Evolutionary conservation across 2,888 invertebrate genomes (phyloP), one percentile per base, ranked within the genome.

Genomic region (Dryadula phaetusa): DNA sequence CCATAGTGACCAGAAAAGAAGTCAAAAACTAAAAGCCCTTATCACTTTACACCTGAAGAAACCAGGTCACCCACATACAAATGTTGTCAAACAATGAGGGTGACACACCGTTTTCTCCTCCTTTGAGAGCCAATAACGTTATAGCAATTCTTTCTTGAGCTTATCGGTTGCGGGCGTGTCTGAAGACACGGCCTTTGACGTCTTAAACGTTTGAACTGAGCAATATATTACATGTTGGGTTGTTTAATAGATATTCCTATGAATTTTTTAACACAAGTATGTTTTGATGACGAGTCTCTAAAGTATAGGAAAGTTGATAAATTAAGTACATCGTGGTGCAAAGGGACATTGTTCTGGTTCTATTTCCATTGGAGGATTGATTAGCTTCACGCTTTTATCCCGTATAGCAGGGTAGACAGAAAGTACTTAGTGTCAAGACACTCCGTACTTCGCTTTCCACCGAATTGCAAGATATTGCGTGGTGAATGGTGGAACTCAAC

Each of bases 61-160:
- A 40, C 20, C n/a, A 56, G 56, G 56, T 56, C 56, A 56, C 0
- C 37, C 37, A 37, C 10, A 20, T 37, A 37, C 3, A 12, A 22
- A 56, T 56, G 40, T 40, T 56, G 22, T 40, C 22, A 56, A 56
- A 56, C 37, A 56, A 56, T 22, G 56, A 10, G 52, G 5, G 37
- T 54, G 37, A 40, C 56, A 56, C 56, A 25, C 28, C 4, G 52
- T 56, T 56, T 14, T 37, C 40, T 16, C 56, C 22, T 40, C 56
- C 56, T 56, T 40, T 56, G 22, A 56, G 37, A 56, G 40, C 22
- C 56, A 56, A 56, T 56, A 56, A 40, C 37, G 37, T 56, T 40
- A 40, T 22, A 40, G 56, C 14, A 40, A 56, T 25, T 40, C 16
- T 40, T 56, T 37, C 56, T 16, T 10, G 20, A 20, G 56, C 25